Conservation (phyloP, 2,113 vertebrate species). For the Casuarius casuarius region DNA sequence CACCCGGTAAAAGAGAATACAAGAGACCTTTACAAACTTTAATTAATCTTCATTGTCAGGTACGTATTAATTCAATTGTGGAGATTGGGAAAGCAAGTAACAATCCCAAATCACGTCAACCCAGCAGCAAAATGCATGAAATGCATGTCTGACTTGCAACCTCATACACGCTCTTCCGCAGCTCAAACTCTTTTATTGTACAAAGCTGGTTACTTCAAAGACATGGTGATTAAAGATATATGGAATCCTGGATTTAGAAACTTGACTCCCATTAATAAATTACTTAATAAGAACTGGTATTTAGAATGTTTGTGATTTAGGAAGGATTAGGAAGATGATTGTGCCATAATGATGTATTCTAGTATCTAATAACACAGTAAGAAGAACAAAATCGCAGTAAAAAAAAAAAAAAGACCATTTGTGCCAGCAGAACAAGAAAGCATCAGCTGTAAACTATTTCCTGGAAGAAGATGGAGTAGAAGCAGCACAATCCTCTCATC, state of each 20-base stretch:
- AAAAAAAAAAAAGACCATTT: slow-evolving; percentile 10
- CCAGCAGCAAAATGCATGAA: slow-evolving; percentile 48
- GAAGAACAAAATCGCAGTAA: slow-evolving; percentile 16
- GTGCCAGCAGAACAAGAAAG: background rate
- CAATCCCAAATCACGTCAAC: slow-evolving; percentile 35
- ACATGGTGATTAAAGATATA: slow-evolving; percentile 32
- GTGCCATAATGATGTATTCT: slow-evolving; percentile 16
- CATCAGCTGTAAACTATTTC: background rate
- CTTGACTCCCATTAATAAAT: slow-evolving; percentile 60
- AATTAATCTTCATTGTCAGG: slow-evolving; percentile 28
- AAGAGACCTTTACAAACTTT: slow-evolving; percentile 33
- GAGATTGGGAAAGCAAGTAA: slow-evolving; percentile 52
- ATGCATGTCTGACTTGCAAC: background rate
- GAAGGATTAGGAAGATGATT: slow-evolving; percentile 37
- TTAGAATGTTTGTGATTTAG: slow-evolving; percentile 49
- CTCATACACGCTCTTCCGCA: slow-evolving; percentile 5
- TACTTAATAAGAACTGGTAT: slow-evolving; percentile 38
- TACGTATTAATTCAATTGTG: background rate
- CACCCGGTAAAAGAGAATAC: slow-evolving; percentile 28
- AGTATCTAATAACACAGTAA: slow-evolving; percentile 5
- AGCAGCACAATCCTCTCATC: background rate
- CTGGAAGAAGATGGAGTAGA: background rate
- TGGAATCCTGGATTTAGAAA: slow-evolving; percentile 64
- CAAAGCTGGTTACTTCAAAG: slow-evolving; percentile 35
- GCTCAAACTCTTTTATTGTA: slow-evolving; percentile 47